phyloP scores from a whole-genome alignment of 2,797 vertebrate species.

The Spondyliosoma cantharus region DNA sequence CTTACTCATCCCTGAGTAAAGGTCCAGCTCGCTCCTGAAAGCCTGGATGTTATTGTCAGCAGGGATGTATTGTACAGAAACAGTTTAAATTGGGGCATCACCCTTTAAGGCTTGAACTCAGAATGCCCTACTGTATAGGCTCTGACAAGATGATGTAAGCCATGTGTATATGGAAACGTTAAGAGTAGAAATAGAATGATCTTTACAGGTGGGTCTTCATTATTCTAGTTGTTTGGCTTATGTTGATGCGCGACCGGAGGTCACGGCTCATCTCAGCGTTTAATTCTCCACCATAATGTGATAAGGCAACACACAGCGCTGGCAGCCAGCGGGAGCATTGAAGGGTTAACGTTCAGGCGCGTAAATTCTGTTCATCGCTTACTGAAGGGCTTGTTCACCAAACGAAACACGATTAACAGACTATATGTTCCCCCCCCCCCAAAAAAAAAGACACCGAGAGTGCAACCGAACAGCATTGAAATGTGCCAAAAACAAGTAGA shows the following conservation, averaged over 20 bases:
- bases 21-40: neutral
- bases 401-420: constrained; percentile 57
- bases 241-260: neutral
- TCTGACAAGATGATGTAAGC: neutral
- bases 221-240: neutral
- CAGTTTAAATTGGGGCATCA: neutral
- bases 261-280: constrained; percentile 18
- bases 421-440: neutral
- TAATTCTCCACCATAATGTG: constrained; percentile 33
- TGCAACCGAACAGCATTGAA: constrained; percentile 30
- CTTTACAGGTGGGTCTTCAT: neutral
- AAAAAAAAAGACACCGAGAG: constrained; percentile 20
- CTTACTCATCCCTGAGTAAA: neutral
- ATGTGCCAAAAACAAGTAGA: constrained; percentile 9
- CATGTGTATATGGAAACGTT: neutral
- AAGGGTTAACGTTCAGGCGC: constrained; percentile 87
- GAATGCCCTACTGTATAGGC: neutral
- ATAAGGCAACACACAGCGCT: constrained; percentile 8
- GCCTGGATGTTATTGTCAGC: neutral
- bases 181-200: neutral
- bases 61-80: no score
- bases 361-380: constrained; percentile 80
- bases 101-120: neutral
- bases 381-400: constrained; percentile 66
- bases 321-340: constrained; percentile 36